Percentiles rank a stretch among this genome's conserved stretches.
Conservation (phyloP, 2,888 invertebrate genomes). For the Macaria liturata region DNA sequence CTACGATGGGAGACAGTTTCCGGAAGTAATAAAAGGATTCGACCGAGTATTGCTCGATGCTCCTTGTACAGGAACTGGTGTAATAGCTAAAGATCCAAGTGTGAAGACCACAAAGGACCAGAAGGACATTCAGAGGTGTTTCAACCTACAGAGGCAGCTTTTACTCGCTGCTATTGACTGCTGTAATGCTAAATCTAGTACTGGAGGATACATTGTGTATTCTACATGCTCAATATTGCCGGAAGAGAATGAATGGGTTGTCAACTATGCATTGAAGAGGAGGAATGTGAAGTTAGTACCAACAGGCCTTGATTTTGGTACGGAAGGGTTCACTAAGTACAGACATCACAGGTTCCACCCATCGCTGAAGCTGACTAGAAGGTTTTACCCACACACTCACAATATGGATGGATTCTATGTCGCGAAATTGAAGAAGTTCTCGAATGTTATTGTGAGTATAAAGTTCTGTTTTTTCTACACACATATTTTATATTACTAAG, state of each 20-base stretch:
- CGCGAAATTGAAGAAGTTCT: constrained; percentile 98
- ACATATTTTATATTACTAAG: no score
- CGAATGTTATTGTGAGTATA: constrained; percentile 86
- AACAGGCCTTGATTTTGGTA: constrained; percentile 97
- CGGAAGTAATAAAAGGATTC: constrained; percentile 93
- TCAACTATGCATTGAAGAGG: constrained; percentile 97
- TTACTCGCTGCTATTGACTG: constrained; percentile 98
- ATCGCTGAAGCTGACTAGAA: constrained; percentile 91
- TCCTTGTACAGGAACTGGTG: constrained; percentile 99
- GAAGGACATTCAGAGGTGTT: constrained; percentile 94
- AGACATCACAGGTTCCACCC: constrained; percentile 94
- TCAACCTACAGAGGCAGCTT: constrained; percentile 95
- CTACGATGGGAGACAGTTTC: constrained; percentile 94
- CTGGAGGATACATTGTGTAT: constrained; percentile 98
- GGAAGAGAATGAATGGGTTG: constrained; percentile 99
- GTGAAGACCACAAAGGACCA: constrained; percentile 97
- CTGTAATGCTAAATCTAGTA: constrained; percentile 94
- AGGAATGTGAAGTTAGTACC: constrained; percentile 96
- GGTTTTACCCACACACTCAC: constrained; percentile 99
- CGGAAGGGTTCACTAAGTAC: constrained; percentile 96
- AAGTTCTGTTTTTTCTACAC: no score
- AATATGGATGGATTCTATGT: constrained; percentile 99
- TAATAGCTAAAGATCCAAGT: constrained; percentile 97
- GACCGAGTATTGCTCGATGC: constrained; percentile 98
- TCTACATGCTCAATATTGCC: constrained; percentile 99